These are phyloP conservation scores for Eulemur mongoz DNA, from an alignment of 2,797 vertebrate species.

Conservation along the genomic window DNA sequence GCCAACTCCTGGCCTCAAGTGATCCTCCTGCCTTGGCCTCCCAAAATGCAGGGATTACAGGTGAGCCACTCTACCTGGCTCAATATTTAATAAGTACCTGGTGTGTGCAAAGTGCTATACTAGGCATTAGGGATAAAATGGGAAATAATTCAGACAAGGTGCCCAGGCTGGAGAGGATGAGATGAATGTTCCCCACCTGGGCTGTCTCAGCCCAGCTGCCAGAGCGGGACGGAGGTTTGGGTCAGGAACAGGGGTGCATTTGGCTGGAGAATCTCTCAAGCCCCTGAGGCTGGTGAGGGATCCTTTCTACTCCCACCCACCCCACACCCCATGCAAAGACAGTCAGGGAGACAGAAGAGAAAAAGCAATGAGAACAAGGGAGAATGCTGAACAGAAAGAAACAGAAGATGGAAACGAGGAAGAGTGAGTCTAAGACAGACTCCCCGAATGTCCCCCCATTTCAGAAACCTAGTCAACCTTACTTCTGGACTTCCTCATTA, in stretches of 20 bases:
- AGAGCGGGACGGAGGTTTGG: neutral
- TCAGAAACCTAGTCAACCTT: neutral
- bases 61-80: neutral
- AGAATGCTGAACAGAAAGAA: neutral
- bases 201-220: neutral
- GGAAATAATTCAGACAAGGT: neutral
- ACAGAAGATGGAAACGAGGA: neutral
- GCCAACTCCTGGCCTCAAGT: neutral
- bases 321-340: neutral
- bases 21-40: neutral
- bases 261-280: neutral
- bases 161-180: neutral
- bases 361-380: neutral
- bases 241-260: neutral
- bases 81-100: slow-evolving; percentile 36
- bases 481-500: neutral
- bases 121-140: neutral
- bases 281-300: neutral
- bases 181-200: neutral
- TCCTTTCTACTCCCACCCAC: neutral
- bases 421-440: neutral
- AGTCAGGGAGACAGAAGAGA: neutral
- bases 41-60: neutral
- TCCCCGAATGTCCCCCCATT: neutral
- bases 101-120: neutral